These are phyloP conservation scores for Callyntrura guangdongensis DNA, from an alignment of 2,888 invertebrate species.

Conservation along the genomic window DNA sequence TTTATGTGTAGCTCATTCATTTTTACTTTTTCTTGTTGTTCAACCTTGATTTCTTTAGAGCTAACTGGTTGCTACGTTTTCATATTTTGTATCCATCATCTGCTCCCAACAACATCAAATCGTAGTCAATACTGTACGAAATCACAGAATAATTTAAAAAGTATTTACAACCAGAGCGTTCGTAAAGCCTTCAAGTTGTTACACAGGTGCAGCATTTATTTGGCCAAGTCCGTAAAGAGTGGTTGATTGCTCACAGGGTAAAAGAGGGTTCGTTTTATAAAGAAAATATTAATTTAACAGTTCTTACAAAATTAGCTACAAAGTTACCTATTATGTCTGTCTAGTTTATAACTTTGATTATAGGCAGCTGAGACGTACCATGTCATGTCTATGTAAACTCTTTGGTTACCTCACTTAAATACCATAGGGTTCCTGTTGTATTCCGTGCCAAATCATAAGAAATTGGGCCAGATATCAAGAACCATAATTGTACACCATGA, in stretches of 20 bases:
- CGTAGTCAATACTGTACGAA: constrained; percentile 15
- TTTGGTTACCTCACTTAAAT: constrained; percentile 21
- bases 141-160: neutral
- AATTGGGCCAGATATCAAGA: constrained; percentile 46
- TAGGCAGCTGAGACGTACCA: too few relatives aligned
- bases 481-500: constrained; percentile 41
- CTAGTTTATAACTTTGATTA: too few relatives aligned
- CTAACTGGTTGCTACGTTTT: constrained; percentile 2
- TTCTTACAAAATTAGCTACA: neutral
- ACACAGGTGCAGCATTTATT: neutral
- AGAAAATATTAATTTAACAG: constrained; percentile 8
- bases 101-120: constrained; percentile 14
- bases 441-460: neutral
- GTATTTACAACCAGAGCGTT: neutral
- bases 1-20: constrained; percentile 34
- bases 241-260: constrained; percentile 24
- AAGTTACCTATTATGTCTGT: neutral
- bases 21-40: constrained; percentile 52
- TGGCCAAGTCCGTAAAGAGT: constrained; percentile 23
- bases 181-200: neutral
- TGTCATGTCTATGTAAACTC: neutral
- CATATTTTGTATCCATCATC: neutral
- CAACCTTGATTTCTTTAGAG: constrained; percentile 59
- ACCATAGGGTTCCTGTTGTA: constrained; percentile 4
- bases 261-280: constrained; percentile 33